Base-by-base conservation (phyloP, 2,888 invertebrate species). In the Cerastis leucographa region DNA sequence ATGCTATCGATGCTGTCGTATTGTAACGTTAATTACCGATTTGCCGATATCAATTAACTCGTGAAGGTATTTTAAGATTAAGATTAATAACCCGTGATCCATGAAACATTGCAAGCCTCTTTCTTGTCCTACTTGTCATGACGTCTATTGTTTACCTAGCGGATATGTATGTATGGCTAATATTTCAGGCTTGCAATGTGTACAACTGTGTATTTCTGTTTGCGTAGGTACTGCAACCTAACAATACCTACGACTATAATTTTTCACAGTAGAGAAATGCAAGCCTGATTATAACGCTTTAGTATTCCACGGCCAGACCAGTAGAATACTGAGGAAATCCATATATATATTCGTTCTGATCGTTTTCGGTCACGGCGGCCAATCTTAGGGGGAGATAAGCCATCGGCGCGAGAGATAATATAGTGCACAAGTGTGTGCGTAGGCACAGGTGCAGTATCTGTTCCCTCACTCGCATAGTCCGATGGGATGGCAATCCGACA, bases 11-110 rank as follows among this genome's bases (percentile, higher is more conserved):
- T 86, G 89, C 84, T 90, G 89, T 86, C 87, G 89, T 89, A 91
- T 89, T 90, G 90, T 87, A 81, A 90, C 90, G 89, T 87, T 88
- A 86, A 91, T 92, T 89, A 90, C 80, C 89, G 85, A 91, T 92
- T 92, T 89, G 90, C 88, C 85, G 84, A 90, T 89, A 90, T 88
- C 90, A 87, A 91, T 92, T 90, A 89, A 84, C 87, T 89, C 77
- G 87, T 85, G 80, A 87, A 87, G 89, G 83, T 87, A 78, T 89
- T 89, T 87, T 87, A 88, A 88, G 87, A 88, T 87, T 90, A 85
- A 87, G 80, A 89, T 84, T 81, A 83, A 88, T 86, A 83, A 76
- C 75, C 88, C 85, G 83, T 88, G 84, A 85, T 86, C 88, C 89
- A 77, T 90, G 88, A 86, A 88, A 87, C 62, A 84, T 88, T 89